phyloP scores from a whole-genome alignment of 92 coral and sea anemone species.

The Desmophyllum pertusum region DNA sequence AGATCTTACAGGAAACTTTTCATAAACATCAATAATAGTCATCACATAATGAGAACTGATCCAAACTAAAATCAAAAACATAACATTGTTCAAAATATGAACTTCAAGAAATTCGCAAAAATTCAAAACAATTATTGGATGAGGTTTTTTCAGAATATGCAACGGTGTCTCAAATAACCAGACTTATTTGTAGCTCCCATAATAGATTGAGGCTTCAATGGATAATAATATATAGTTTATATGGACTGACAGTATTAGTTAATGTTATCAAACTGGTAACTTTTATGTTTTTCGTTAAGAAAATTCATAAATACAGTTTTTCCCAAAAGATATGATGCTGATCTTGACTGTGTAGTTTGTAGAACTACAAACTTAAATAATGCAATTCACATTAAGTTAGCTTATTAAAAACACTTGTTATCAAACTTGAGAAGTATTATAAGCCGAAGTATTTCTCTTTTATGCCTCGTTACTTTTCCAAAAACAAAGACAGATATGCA shows the following conservation, averaged over 20 bases:
- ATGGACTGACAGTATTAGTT: no score
- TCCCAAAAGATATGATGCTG: conserved; percentile 5
- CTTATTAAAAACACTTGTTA: background rate
- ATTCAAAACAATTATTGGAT: background rate
- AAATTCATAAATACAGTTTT: background rate
- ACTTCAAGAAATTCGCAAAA: background rate
- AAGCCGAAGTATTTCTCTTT: no score
- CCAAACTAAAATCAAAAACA: no score
- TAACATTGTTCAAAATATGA: background rate
- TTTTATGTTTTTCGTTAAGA: background rate
- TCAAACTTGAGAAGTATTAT: background rate
- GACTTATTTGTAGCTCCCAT: background rate
- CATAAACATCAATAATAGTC: background rate
- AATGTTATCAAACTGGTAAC: no score
- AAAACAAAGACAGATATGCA: no score
- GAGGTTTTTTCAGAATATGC: no score
- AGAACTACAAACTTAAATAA: background rate
- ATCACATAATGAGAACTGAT: background rate
- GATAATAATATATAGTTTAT: background rate
- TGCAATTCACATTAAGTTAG: no score
- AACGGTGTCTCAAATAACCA: background rate
- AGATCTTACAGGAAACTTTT: background rate
- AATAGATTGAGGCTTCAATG: conserved; percentile 3
- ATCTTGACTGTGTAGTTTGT: background rate
- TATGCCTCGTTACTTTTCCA: background rate